Conservation (phyloP, 1,140 invertebrate genomes). For the Trachymyrmex cornetzi region DNA sequence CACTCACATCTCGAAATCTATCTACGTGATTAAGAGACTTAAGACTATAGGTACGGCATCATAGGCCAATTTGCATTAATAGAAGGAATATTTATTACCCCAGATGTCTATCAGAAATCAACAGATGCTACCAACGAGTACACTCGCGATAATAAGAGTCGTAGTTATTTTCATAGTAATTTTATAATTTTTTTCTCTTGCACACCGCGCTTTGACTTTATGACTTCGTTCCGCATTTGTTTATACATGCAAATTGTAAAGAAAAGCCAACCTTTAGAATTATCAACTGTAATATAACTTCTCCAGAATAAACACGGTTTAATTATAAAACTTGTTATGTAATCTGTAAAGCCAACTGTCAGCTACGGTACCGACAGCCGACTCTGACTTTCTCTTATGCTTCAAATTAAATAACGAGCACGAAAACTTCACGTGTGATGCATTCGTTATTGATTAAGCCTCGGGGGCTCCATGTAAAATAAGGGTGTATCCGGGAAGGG, state of each 20-base stretch:
- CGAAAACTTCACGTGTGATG: constrained; percentile 71
- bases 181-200: neutral
- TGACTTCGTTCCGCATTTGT: neutral
- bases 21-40: constrained; percentile 66
- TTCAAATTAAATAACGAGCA: constrained; percentile 75
- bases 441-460: constrained; percentile 79
- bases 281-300: neutral
- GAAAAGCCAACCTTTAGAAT: neutral
- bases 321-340: neutral
- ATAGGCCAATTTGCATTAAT: constrained; percentile 63
- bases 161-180: neutral
- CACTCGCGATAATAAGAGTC: neutral
- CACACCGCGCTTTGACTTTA: neutral
- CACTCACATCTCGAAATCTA: constrained; percentile 69
- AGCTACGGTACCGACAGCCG: neutral
- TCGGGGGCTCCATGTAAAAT: constrained; percentile 73
- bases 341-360: constrained; percentile 9
- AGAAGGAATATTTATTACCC: constrained; percentile 37
- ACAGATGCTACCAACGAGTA: neutral
- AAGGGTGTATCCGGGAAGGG: constrained; percentile 73
- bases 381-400: neutral
- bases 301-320: neutral
- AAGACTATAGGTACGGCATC: constrained; percentile 57
- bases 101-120: constrained; percentile 1
- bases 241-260: constrained; percentile 24